Conservation (phyloP, 2,888 invertebrate genomes). For the Noctuana brunneofusca region DNA sequence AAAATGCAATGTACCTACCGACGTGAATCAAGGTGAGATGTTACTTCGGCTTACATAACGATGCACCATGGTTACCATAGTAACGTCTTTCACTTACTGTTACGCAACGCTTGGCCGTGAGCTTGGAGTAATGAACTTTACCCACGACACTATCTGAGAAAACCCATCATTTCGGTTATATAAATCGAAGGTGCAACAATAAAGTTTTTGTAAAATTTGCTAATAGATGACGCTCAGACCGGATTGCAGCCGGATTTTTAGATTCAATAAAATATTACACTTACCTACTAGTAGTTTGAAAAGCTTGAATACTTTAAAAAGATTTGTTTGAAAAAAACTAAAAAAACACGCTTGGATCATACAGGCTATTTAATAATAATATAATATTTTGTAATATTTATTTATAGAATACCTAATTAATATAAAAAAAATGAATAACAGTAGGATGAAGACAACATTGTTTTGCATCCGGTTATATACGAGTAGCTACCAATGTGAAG, state of each 20-base stretch:
- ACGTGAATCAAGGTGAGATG: not conserved
- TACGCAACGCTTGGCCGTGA: slow-evolving; percentile 19
- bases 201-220: slow-evolving; percentile 2
- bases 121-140: slow-evolving; percentile 16
- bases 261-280: no score
- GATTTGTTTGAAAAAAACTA: no score
- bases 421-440: no score
- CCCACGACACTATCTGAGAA: slow-evolving; percentile 1
- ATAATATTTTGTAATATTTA: no score
- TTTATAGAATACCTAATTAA: no score
- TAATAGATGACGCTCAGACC: not conserved
- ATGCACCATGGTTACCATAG: slow-evolving; percentile 3
- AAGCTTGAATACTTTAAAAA: no score
- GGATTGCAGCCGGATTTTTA: slow-evolving; percentile 1
- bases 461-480: no score
- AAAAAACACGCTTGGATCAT: no score
- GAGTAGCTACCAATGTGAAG: no score
- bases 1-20: not conserved
- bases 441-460: no score
- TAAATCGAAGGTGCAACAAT: slow-evolving; percentile 7
- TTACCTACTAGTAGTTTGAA: no score
- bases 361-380: no score
- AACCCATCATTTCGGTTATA: slow-evolving; percentile 17
- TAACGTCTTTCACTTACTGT: slow-evolving; percentile 15
- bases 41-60: slow-evolving; percentile 13